Conservation (phyloP, 2,797 vertebrate species). For the Urocyon cinereoargenteus region DNA sequence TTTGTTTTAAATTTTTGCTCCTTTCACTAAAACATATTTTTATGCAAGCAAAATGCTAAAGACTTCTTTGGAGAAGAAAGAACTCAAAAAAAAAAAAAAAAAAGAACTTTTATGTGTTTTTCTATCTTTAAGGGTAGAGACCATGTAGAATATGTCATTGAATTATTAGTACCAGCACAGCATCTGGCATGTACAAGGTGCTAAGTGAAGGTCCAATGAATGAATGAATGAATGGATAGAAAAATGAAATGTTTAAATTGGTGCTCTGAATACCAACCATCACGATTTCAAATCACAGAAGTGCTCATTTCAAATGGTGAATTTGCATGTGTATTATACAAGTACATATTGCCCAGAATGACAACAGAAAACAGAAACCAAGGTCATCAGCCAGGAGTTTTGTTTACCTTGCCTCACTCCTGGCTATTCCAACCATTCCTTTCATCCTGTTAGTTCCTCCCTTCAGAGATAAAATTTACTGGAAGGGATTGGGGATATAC, state of each 20-base stretch:
- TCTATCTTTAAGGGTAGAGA: neutral
- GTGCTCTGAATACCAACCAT: neutral
- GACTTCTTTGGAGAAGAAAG: neutral
- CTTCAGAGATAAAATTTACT: neutral
- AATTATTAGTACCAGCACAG: neutral
- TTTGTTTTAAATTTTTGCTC: neutral
- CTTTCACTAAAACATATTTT: neutral
- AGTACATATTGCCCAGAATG: neutral
- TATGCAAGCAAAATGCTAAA: neutral
- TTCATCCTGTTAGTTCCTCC: neutral
- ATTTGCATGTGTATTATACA: neutral
- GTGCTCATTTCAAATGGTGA: neutral
- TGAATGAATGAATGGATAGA: neutral
- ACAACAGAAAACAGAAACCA: neutral
- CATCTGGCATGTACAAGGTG: neutral
- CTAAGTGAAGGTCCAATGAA: neutral
- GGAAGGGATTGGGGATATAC: neutral
- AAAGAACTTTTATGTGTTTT: neutral
- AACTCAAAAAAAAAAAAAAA: neutral
- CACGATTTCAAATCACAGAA: neutral
- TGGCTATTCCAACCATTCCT: neutral
- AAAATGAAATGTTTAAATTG: neutral
- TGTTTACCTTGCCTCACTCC: neutral
- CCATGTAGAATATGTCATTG: neutral
- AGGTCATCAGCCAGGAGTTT: neutral